A percentile compares a stretch with the other conserved stretches of the same genome.
phyloP scores from a whole-genome alignment of 2,888 invertebrate genomes.

The Rhyacophila evoluta region DNA sequence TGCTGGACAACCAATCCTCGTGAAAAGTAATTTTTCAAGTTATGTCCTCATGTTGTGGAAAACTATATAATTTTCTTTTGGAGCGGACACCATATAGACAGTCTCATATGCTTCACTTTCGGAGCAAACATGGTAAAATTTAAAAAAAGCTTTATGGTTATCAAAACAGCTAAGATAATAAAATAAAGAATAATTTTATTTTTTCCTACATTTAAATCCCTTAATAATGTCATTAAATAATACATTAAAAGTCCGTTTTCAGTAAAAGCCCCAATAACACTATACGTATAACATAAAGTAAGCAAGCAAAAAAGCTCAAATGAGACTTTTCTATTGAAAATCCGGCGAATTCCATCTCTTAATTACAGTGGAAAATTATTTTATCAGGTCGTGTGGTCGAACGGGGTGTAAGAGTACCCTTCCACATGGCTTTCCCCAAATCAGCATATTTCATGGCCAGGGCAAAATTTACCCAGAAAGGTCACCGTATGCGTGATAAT shows the following conservation, averaged over 20 bases:
- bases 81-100: too few relatives aligned
- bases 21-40: too few relatives aligned
- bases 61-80: too few relatives aligned
- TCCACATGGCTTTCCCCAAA: conserved; percentile 33
- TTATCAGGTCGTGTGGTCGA: conserved; percentile 31
- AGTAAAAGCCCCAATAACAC: not conserved
- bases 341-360: conserved; percentile 2
- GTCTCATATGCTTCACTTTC: too few relatives aligned
- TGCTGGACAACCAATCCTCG: too few relatives aligned
- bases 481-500: not conserved
- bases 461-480: conserved; percentile 1
- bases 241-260: not conserved
- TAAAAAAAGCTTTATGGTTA: too few relatives aligned
- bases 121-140: too few relatives aligned
- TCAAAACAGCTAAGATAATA: too few relatives aligned
- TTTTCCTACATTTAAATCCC: too few relatives aligned
- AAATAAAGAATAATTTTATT: too few relatives aligned
- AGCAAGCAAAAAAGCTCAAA: not conserved
- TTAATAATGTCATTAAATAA: too few relatives aligned
- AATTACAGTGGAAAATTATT: conserved; percentile 33
- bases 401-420: conserved; percentile 20
- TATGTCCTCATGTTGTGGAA: too few relatives aligned
- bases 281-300: not conserved
- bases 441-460: conserved; percentile 17
- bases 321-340: not conserved